These are phyloP conservation scores for Pangasius larnaudii DNA, from an alignment of 2,797 vertebrate species.

Conservation along the genomic window DNA sequence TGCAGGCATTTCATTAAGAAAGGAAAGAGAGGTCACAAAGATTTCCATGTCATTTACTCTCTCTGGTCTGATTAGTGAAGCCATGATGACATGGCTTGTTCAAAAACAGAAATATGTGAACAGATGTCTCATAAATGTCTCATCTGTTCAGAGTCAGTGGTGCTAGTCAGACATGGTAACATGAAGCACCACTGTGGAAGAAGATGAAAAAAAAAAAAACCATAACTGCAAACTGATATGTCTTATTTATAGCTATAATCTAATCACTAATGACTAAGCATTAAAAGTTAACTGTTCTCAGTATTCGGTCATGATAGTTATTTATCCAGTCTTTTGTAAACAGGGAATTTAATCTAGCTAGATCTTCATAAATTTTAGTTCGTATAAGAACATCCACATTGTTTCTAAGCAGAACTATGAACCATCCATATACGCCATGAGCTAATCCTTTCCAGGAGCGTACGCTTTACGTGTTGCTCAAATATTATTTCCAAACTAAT, in stretches of 20 bases:
- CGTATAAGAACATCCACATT: too few relatives aligned
- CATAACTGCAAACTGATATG: not conserved
- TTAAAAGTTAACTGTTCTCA: not conserved
- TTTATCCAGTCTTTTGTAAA: not conserved
- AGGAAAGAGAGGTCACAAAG: not conserved
- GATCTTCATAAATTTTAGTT: not conserved
- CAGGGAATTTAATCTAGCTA: not conserved
- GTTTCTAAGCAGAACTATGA: not conserved
- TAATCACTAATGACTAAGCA: not conserved
- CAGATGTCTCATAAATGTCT: conserved; percentile 23
- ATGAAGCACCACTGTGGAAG: not conserved
- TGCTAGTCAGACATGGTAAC: not conserved
- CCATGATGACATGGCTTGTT: not conserved
- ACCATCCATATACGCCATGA: not conserved
- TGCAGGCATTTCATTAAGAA: not conserved
- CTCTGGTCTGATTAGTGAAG: not conserved
- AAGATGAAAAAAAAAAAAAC: too few relatives aligned
- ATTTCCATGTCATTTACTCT: not conserved
- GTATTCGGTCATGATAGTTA: not conserved
- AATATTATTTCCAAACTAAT: conserved; percentile 5
- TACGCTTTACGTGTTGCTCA: not conserved
- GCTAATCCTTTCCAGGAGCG: not conserved
- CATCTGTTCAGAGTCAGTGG: conserved; percentile 12
- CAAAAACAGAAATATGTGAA: conserved; percentile 2
- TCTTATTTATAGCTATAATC: not conserved